Percentiles rank a stretch among this genome's conserved stretches.
Conservation (phyloP, 2,888 invertebrate genomes). For the Pherbina coryleti region DNA sequence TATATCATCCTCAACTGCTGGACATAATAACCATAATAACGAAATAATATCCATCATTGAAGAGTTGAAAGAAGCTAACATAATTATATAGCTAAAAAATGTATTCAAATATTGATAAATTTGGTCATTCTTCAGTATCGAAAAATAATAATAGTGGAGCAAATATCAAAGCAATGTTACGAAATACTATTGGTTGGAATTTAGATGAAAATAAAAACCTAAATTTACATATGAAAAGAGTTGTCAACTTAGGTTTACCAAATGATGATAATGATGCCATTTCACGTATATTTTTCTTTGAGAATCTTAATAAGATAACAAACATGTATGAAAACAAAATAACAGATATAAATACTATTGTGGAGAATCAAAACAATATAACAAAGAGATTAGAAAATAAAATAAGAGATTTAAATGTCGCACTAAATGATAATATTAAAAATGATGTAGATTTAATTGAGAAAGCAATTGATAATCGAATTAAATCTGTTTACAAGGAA, state of each 20-base stretch:
- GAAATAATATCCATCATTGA: no score
- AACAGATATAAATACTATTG: not conserved
- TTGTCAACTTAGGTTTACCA: constrained; percentile 19
- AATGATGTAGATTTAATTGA: constrained; percentile 1
- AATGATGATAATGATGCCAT: constrained; percentile 25
- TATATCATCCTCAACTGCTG: constrained; percentile 38
- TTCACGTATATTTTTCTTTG: not conserved
- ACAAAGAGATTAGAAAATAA: not conserved
- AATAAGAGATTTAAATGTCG: not conserved
- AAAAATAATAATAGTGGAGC: not conserved
- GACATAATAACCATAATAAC: constrained; percentile 37
- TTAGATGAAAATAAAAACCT: constrained; percentile 10
- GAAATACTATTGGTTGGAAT: not conserved
- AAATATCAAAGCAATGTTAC: not conserved
- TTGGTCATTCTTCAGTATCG: constrained; percentile 13
- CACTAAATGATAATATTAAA: not conserved
- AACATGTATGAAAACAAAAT: not conserved
- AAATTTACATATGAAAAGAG: constrained; percentile 16
- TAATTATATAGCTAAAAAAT: constrained; percentile 31
- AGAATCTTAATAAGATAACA: constrained; percentile 6
- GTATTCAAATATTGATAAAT: constrained; percentile 30
- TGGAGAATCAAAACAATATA: not conserved
- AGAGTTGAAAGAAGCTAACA: constrained; percentile 30
- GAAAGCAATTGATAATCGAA: not conserved
- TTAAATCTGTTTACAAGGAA: not conserved